A percentile compares a stretch with the other conserved stretches of the same genome.
Conservation (phyloP, 2,113 vertebrate species). For the Notarius quadriscutis region DNA sequence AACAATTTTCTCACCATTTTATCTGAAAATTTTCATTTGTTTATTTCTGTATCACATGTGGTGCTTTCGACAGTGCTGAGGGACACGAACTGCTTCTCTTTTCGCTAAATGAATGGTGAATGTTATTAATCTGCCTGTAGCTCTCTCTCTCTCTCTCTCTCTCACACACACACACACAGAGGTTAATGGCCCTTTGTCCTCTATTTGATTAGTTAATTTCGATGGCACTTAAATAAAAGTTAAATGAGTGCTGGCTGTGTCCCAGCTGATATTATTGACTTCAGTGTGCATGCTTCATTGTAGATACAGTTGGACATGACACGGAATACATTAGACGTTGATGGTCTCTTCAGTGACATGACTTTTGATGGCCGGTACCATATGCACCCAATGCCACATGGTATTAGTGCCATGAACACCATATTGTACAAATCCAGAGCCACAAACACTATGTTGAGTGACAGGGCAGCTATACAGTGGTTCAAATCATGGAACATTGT, state of each 20-base stretch:
- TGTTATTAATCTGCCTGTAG: conserved; percentile 49
- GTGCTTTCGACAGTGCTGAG: conserved; percentile 1
- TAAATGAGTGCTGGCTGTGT: conserved; percentile 34
- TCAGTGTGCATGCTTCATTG: neutral
- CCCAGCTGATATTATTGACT: conserved; percentile 23
- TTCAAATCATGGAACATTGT: neutral
- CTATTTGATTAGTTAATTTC: conserved; percentile 56
- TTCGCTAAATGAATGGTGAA: conserved; percentile 27
- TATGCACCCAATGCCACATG: conserved; percentile 8
- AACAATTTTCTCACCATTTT: neutral
- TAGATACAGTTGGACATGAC: neutral
- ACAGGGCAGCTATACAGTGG: neutral
- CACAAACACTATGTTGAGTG: neutral
- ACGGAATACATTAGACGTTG: no score
- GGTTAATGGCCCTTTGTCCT: conserved; percentile 54
- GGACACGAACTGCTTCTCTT: conserved; percentile 21
- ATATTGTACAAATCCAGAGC: neutral
- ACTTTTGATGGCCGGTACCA: neutral
- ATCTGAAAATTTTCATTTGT: neutral
- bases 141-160: conserved; percentile 13
- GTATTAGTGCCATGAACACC: neutral
- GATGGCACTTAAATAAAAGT: conserved; percentile 54
- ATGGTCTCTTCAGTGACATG: neutral
- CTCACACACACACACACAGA: conserved; percentile 22
- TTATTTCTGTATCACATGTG: neutral